These are phyloP conservation scores for Chloropsis cyanopogon DNA, from an alignment of 2,113 vertebrate genomes.

Conservation along the genomic window DNA sequence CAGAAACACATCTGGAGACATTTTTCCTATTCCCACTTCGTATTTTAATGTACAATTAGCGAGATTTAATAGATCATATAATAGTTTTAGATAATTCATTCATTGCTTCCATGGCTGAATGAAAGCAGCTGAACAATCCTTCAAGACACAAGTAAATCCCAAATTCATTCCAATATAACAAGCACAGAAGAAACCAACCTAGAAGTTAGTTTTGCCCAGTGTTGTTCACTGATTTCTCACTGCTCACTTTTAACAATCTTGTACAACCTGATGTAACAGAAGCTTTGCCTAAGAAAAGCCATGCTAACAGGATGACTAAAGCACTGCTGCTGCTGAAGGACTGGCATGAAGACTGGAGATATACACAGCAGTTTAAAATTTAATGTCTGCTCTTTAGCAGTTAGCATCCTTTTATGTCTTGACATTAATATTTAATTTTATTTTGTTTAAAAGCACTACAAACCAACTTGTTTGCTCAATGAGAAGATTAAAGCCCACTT, in stretches of 20 bases:
- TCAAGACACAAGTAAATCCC: background rate
- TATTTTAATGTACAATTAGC: background rate
- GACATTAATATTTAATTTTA: constrained; percentile 50
- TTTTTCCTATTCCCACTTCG: background rate
- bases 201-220: background rate
- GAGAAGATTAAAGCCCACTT: constrained; percentile 44
- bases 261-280: background rate
- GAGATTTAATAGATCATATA: background rate
- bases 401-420: constrained; percentile 18
- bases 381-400: constrained; percentile 26
- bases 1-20: background rate
- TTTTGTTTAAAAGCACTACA: constrained; percentile 47
- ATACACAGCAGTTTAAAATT: background rate
- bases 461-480: constrained; percentile 21
- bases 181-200: background rate
- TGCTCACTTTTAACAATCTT: background rate
- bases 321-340: background rate
- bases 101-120: background rate
- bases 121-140: background rate
- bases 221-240: background rate
- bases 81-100: background rate
- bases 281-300: background rate
- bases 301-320: background rate
- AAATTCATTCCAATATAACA: background rate
- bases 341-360: background rate